Percentiles rank a stretch among this genome's conserved stretches.
Evolutionary conservation across 2,888 invertebrate species (phyloP).

Genomic region (Tenthredo notha): DNA sequence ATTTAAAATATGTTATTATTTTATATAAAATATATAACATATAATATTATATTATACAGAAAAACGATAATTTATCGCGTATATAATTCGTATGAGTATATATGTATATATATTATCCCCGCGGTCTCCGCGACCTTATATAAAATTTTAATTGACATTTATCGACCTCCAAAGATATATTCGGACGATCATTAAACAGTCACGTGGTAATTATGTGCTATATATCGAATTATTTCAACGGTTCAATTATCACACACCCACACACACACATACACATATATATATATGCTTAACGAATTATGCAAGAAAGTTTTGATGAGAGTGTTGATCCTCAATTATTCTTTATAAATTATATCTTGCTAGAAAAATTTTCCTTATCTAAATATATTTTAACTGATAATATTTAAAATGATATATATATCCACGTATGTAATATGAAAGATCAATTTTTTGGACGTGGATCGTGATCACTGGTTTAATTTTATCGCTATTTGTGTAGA

Average conservation of each 20-base stretch:
- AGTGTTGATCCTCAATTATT: neutral
- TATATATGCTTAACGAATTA: neutral
- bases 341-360: neutral
- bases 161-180: slow-evolving; percentile 35
- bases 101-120: neutral
- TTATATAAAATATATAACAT: too few species aligned
- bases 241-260: too few species aligned
- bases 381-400: neutral
- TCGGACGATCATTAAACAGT: slow-evolving; percentile 38
- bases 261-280: too few species aligned
- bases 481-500: neutral
- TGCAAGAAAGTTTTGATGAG: neutral
- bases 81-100: neutral
- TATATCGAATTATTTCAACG: too few species aligned
- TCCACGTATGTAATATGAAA: neutral
- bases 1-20: too few species aligned
- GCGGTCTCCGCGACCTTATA: neutral
- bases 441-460: neutral
- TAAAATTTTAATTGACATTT: slow-evolving; percentile 11
- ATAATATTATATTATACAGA: neutral
- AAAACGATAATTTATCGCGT: neutral
- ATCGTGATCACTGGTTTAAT: neutral
- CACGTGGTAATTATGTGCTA: slow-evolving; percentile 20
- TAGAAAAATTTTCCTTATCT: neutral
- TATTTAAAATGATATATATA: too few species aligned